Percentiles rank a stretch among this genome's conserved stretches.
Evolutionary conservation across 1,140 invertebrate genomes (phyloP).

Genomic region (Zophobas morio): DNA sequence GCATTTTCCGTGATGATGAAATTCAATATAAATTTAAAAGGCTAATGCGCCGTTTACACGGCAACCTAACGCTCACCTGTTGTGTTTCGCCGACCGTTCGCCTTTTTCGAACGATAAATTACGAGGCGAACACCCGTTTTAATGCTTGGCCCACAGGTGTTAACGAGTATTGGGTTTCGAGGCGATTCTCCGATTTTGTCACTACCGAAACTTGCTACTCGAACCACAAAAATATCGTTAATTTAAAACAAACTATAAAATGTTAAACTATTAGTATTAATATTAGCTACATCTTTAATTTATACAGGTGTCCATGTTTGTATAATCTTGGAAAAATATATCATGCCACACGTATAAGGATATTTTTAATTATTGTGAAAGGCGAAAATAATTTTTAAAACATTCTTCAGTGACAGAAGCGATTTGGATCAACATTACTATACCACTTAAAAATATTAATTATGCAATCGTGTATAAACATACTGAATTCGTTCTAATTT

Average conservation of each 20-base stretch:
- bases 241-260: not conserved
- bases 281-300: not conserved
- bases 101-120: constrained; percentile 28
- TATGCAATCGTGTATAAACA: too few species aligned
- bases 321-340: not conserved
- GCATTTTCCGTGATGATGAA: constrained; percentile 51
- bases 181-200: constrained; percentile 15
- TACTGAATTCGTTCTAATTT: too few species aligned
- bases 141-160: constrained; percentile 19
- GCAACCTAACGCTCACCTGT: constrained; percentile 44
- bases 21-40: constrained; percentile 51
- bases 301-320: not conserved
- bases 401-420: too few species aligned
- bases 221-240: not conserved
- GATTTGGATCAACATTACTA: too few species aligned
- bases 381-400: too few species aligned
- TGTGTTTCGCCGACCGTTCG: constrained; percentile 40
- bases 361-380: too few species aligned
- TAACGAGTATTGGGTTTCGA: constrained; percentile 29
- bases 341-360: not conserved
- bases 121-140: constrained; percentile 20
- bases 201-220: constrained; percentile 24
- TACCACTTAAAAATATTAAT: too few species aligned
- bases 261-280: not conserved
- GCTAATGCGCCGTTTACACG: constrained; percentile 49